A percentile compares a stretch with the other conserved stretches of the same genome.
These are phyloP conservation scores for Pitta sordida DNA, from an alignment of 2,113 vertebrate genomes.

Conservation along the genomic window DNA sequence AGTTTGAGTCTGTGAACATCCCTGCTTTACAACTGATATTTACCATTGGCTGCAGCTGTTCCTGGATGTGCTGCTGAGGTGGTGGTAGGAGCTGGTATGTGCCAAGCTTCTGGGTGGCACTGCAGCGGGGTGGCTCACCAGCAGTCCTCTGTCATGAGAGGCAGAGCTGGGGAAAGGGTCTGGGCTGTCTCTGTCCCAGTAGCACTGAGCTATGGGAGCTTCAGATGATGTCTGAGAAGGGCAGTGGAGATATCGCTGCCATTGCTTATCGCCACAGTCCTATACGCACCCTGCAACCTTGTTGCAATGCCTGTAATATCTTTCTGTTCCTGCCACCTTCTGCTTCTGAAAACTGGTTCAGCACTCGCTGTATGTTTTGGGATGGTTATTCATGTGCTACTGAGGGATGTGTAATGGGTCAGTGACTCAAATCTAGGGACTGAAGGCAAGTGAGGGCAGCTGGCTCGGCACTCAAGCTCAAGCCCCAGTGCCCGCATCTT, in stretches of 20 bases:
- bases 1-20: constrained; percentile 45
- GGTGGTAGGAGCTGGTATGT: accelerated
- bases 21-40: background rate
- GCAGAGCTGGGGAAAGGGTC: background rate
- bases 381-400: background rate
- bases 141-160: background rate
- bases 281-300: accelerated
- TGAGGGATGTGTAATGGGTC: background rate
- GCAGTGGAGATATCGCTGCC: background rate
- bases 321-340: background rate
- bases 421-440: background rate
- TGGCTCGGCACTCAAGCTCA: accelerated
- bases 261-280: accelerated
- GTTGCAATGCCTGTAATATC: accelerated
- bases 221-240: background rate
- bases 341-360: background rate
- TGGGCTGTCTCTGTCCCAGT: background rate
- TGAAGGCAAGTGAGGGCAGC: background rate
- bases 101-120: background rate
- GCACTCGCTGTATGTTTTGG: accelerated
- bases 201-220: background rate
- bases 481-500: accelerated
- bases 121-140: background rate
- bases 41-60: background rate
- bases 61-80: background rate